Evolutionary conservation across 2,113 vertebrate species (phyloP).

Genomic region (Sapajus apella): DNA sequence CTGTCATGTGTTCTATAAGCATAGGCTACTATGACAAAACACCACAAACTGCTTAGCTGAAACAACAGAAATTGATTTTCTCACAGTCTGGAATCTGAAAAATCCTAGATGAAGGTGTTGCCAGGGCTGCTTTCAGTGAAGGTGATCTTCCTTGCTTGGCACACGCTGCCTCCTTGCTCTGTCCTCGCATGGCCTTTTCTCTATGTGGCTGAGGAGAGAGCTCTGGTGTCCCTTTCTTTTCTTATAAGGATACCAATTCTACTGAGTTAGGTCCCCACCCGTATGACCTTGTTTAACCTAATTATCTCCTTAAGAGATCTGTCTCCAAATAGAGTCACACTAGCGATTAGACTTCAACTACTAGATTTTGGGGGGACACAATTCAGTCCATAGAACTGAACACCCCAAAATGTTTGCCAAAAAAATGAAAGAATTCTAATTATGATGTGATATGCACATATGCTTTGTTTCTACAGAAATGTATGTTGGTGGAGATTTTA

Average conservation of each 20-base stretch:
- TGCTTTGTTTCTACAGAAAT: not conserved
- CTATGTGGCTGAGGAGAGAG: not conserved
- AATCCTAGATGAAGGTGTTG: not conserved
- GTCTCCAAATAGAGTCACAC: not conserved
- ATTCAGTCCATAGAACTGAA: not conserved
- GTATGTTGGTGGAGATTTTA: not conserved
- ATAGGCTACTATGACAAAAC: not conserved
- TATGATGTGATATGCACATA: not conserved
- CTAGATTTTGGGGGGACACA: not conserved
- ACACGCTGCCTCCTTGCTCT: fast-evolving
- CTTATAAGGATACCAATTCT: not conserved
- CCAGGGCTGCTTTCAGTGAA: not conserved
- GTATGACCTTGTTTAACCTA: not conserved
- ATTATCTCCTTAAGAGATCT: not conserved
- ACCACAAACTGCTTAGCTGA: not conserved
- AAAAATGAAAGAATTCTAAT: not conserved
- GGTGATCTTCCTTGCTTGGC: not conserved
- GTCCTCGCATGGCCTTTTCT: not conserved
- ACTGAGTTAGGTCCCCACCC: too few species aligned
- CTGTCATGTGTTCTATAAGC: not conserved
- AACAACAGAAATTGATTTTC: not conserved
- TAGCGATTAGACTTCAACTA: not conserved
- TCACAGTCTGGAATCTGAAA: not conserved
- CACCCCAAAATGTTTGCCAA: not conserved
- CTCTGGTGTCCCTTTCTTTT: not conserved